A percentile compares a stretch with the other conserved stretches of the same genome.
Conservation (phyloP, 2,113 vertebrate species). For the Salvelinus namaycush region DNA sequence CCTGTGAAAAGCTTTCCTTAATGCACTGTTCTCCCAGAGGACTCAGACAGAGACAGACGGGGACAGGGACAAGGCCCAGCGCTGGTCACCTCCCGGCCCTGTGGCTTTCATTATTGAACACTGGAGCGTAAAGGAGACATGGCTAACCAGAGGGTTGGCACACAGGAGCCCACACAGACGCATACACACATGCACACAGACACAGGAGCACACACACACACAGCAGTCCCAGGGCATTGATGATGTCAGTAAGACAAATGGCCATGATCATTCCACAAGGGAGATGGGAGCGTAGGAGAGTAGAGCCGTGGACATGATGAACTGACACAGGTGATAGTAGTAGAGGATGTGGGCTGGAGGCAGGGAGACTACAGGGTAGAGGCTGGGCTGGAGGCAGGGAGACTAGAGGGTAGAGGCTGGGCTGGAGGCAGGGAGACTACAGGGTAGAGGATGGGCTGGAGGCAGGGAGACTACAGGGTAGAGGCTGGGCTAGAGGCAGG, state of each 20-base stretch:
- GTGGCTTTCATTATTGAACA: constrained; percentile 66
- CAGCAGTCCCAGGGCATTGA: too few relatives aligned
- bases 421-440: too few relatives aligned
- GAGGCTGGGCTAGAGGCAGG: too few relatives aligned
- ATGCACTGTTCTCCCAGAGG: constrained; percentile 58
- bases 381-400: too few relatives aligned
- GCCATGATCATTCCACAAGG: not conserved
- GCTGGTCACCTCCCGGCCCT: constrained; percentile 48
- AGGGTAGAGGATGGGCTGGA: too few relatives aligned
- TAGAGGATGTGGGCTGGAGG: not conserved
- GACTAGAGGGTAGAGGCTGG: too few relatives aligned
- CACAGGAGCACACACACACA: too few relatives aligned
- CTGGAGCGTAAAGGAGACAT: constrained; percentile 23
- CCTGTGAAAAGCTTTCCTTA: constrained; percentile 64
- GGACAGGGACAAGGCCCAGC: constrained; percentile 34
- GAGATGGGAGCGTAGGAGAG: not conserved
- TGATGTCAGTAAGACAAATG: not conserved
- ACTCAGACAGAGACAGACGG: constrained; percentile 10
- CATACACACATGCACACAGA: not conserved
- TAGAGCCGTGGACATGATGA: too few relatives aligned
- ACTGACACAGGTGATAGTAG: not conserved
- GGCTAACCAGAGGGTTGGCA: constrained; percentile 4
- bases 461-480: too few relatives aligned
- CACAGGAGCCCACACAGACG: not conserved
- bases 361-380: too few relatives aligned